Base-by-base conservation (phyloP, 1,140 invertebrate genomes). In the Mamestra configurata region DNA sequence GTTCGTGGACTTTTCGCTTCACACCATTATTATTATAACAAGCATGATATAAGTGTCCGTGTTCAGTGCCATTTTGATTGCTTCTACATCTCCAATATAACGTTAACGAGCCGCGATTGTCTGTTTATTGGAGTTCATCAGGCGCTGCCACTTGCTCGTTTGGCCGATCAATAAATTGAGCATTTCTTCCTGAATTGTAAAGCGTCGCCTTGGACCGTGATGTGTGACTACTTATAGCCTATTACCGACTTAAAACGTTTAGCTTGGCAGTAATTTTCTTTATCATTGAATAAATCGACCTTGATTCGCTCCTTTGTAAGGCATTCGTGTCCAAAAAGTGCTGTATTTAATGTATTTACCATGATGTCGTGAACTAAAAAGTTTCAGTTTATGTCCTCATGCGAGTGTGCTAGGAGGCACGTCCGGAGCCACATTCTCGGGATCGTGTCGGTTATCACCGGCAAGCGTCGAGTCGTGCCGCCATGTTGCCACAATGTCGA, bases 101-200 rank as follows among this genome's bases (percentile, higher is more conserved):
- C 72, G 40, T 49, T 76, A 76, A 76, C 73, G 73, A 76, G 73
- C 15, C 37, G 11, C 73, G 57, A 76, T 76, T 76, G 73, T 76
- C 73, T 61, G 55, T 64, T 76, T 64, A 76, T 76, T 76, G 57
- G 40, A 4, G 22, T 37, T 76, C 73, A 76, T 76, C 73, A 76
- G 31, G 49, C 27, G 73, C 11, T 22, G 49, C 70, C 70, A 57
- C 51, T 57, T 61, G 43, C 73, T 46, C 57, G 24, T 59, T 37
- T n/a, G 22, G 20, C 20, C 57, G 15, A 18, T 13, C 18, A 57
- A 73, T 73, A 55, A 73, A 55, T 53, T 51, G 68, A 31, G 49
- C 24, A 51, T 71, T 55, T 73, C 70, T 73, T 73, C 31, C 71
- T 71, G 68, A 68, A 68, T 40, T 37, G 15, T 37, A 1, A 24